These are phyloP conservation scores for Anguilla rostrata DNA, from an alignment of 2,113 vertebrate species.

Conservation along the genomic window DNA sequence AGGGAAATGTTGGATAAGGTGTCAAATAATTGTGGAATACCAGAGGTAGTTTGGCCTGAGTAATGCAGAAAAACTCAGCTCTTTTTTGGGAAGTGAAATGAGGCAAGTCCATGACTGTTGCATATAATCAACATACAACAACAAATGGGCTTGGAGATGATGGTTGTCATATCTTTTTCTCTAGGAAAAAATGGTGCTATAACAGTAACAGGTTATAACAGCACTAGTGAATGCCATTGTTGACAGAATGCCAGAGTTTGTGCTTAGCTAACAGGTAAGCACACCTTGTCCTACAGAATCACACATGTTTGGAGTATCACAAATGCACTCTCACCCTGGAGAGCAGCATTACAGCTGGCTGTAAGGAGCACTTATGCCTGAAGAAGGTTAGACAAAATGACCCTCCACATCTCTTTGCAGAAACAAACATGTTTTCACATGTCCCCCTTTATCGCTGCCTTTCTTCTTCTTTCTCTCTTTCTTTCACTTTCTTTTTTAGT, in stretches of 20 bases:
- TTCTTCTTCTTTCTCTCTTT: slow-evolving; percentile 21
- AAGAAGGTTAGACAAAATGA: slow-evolving; percentile 40
- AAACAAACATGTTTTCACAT: slow-evolving; percentile 35
- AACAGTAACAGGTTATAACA: not conserved
- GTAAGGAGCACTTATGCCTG: slow-evolving; percentile 31
- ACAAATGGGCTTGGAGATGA: not conserved
- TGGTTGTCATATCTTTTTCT: not conserved
- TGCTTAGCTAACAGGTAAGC: not conserved
- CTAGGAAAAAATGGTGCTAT: not conserved
- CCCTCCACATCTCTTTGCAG: slow-evolving; percentile 31
- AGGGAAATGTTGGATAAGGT: not conserved
- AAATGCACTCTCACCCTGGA: slow-evolving; percentile 4
- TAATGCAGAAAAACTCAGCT: not conserved
- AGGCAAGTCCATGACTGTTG: not conserved
- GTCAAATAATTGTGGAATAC: not conserved
- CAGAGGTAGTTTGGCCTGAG: not conserved
- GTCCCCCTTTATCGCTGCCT: not conserved
- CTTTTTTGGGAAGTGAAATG: not conserved
- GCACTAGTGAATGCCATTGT: not conserved
- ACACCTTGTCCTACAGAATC: not conserved
- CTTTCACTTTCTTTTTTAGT: slow-evolving; percentile 40
- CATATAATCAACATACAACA: slow-evolving; percentile 4
- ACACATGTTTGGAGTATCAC: not conserved
- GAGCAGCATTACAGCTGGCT: slow-evolving; percentile 17
- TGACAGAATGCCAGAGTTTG: not conserved